These are phyloP conservation scores for Lutraria lutraria DNA, from an alignment of 2,888 invertebrate species.

Conservation along the genomic window DNA sequence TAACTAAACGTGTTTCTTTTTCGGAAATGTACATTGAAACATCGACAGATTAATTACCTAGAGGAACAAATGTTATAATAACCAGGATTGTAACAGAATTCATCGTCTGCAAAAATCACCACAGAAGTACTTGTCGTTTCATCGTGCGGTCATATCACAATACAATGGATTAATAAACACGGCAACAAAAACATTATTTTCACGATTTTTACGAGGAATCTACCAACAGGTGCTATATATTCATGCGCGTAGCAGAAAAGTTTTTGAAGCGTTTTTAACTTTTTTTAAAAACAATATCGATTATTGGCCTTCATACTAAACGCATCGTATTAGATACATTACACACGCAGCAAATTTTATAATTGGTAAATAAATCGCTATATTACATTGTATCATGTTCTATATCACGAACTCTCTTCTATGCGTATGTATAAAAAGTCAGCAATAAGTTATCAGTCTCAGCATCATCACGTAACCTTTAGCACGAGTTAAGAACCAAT, in stretches of 20 bases:
- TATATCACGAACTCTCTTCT: not conserved
- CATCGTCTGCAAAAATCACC: not conserved
- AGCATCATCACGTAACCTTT: conserved; percentile 37
- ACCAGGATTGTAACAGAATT: not conserved
- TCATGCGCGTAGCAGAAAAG: not conserved
- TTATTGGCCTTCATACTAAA: not conserved
- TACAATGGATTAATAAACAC: not conserved
- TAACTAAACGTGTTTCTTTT: not conserved
- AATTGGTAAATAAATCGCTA: not conserved
- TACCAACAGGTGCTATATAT: conserved; percentile 5
- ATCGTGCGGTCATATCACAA: not conserved
- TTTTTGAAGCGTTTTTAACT: not conserved
- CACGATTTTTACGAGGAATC: conserved; percentile 9
- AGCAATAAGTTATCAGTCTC: not conserved
- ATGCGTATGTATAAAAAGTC: conserved; percentile 3
- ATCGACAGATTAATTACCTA: not conserved
- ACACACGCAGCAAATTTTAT: too few relatives aligned
- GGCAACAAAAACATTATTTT: not conserved
- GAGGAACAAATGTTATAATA: not conserved
- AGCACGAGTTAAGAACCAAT: conserved; percentile 14
- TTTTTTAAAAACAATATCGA: not conserved
- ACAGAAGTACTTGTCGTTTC: not conserved
- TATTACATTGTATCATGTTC: not conserved
- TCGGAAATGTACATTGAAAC: not conserved
- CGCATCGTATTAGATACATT: not conserved